A percentile compares a stretch with the other conserved stretches of the same genome.
Conservation (phyloP, 2,888 invertebrate species). For the Platerodrilus igneus region DNA sequence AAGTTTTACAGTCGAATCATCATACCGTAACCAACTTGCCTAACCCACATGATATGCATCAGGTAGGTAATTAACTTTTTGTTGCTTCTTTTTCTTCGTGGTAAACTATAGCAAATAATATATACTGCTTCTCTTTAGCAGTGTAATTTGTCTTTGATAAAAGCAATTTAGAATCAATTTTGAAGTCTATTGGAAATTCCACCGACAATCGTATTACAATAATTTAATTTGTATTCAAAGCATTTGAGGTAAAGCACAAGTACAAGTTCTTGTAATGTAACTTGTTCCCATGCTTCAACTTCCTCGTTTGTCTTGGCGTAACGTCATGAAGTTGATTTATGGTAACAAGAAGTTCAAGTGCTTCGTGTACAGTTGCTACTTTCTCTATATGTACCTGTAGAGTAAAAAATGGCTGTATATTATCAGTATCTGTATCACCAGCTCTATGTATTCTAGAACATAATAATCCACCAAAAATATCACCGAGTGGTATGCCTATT, state of each 20-base stretch:
- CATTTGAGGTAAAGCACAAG: conserved; percentile 90
- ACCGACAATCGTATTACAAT: conserved; percentile 88
- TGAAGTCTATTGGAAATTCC: conserved; percentile 84
- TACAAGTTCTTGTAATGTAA: conserved; percentile 81
- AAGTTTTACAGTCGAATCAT: conserved; percentile 80
- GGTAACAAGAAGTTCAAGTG: conserved; percentile 78
- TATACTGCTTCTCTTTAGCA: conserved; percentile 78
- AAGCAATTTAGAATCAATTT: conserved; percentile 83
- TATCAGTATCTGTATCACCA: conserved; percentile 76
- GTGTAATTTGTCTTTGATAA: conserved; percentile 71
- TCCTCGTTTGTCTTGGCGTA: conserved; percentile 77
- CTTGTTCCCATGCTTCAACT: conserved; percentile 86
- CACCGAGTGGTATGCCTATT: conserved; percentile 85
- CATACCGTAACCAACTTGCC: conserved; percentile 88
- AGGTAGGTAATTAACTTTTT: conserved; percentile 90
- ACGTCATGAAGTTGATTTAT: conserved; percentile 85
- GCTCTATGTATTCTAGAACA: conserved; percentile 75
- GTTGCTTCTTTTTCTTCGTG: conserved; percentile 94
- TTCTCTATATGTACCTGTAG: conserved; percentile 93
- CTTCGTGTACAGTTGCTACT: conserved; percentile 78
- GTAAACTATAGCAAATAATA: conserved; percentile 92
- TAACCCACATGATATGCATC: conserved; percentile 90
- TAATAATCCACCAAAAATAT: conserved; percentile 89
- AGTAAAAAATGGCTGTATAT: conserved; percentile 93
- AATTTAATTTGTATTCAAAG: conserved; percentile 82